Percentiles rank a stretch among this genome's conserved stretches.
Conservation (phyloP, 2,888 invertebrate species). For the Calameuta pallipes region DNA sequence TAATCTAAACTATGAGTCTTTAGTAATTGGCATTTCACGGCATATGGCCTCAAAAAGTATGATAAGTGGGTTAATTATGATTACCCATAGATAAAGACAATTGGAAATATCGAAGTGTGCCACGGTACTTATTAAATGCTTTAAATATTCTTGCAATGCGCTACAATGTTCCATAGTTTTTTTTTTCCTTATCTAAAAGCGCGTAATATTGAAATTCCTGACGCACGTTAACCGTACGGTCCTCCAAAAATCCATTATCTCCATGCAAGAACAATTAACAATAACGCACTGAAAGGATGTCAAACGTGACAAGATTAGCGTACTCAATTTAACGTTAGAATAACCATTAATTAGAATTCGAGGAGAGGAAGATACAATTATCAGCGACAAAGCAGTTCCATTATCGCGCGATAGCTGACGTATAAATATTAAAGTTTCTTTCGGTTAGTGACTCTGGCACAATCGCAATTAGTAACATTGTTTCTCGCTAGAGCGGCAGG, state of each 20-base stretch:
- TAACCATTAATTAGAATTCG: neutral
- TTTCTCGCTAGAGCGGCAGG: neutral
- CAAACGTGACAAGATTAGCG: neutral
- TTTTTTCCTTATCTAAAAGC: slow-evolving; percentile 9
- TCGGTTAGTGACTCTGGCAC: neutral
- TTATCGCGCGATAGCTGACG: neutral
- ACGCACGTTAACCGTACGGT: neutral
- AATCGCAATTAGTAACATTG: slow-evolving; percentile 1
- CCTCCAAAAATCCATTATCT: neutral
- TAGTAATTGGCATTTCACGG: slow-evolving; percentile 61
- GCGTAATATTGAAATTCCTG: neutral
- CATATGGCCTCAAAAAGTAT: slow-evolving; percentile 52
- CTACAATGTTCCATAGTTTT: neutral
- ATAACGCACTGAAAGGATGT: neutral
- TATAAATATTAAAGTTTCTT: neutral
- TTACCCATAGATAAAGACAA: slow-evolving; percentile 7
- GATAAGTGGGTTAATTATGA: neutral
- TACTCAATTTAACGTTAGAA: too few relatives aligned
- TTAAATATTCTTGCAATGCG: neutral
- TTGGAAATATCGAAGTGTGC: neutral
- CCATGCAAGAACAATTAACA: neutral
- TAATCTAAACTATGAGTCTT: slow-evolving; percentile 58
- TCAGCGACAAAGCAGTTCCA: neutral
- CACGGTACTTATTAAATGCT: neutral
- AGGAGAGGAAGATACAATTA: neutral